These are phyloP conservation scores for Micromys minutus DNA, from an alignment of 2,113 vertebrate species.

Conservation along the genomic window DNA sequence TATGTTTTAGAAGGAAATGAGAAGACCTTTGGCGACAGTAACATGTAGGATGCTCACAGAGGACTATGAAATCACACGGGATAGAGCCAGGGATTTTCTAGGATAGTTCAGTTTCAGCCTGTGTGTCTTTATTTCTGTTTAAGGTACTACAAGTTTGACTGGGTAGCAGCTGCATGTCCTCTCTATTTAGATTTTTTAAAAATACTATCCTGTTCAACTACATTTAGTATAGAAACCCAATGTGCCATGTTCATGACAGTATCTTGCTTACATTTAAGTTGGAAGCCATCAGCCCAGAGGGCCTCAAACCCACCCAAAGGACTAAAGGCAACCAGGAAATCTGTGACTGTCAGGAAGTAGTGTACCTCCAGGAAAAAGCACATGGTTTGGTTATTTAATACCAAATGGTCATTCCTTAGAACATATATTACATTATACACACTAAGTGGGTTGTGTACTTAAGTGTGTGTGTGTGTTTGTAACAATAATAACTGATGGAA, in stretches of 20 bases:
- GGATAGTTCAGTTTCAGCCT: not conserved
- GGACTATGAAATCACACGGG: not conserved
- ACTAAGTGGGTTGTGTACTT: not conserved
- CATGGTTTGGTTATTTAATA: not conserved
- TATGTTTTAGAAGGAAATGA: not conserved
- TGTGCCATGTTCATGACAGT: no score
- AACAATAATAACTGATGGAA: not conserved
- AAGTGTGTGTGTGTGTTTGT: no score
- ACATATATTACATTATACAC: not conserved
- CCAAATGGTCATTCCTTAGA: not conserved
- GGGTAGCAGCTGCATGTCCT: not conserved
- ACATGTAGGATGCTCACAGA: not conserved
- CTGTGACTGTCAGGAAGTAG: no score
- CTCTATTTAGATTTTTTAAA: not conserved
- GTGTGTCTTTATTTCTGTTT: not conserved
- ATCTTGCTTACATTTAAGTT: not conserved
- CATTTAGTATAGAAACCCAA: not conserved
- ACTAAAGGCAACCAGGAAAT: not conserved
- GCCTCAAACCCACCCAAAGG: not conserved
- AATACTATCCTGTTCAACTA: not conserved
- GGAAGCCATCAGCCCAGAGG: not conserved
- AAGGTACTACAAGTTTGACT: not conserved
- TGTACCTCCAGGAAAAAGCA: not conserved
- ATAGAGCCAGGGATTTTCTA: not conserved
- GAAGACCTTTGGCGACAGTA: not conserved